Percentiles rank a stretch among this genome's conserved stretches.
These are phyloP conservation scores for Globicephala melas DNA, from an alignment of 2,113 vertebrate genomes.

Conservation along the genomic window DNA sequence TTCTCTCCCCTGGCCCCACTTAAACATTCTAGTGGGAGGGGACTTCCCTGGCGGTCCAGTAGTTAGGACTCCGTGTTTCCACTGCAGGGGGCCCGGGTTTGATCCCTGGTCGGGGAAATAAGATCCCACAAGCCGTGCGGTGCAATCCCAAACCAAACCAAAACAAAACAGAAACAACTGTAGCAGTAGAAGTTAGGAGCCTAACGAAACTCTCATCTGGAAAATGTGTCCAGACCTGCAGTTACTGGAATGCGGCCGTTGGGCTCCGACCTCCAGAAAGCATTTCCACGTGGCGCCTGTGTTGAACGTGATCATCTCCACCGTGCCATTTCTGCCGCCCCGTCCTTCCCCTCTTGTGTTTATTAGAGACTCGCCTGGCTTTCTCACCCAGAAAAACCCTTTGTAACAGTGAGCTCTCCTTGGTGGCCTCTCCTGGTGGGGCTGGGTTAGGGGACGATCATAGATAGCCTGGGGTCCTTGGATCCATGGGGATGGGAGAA, in stretches of 20 bases:
- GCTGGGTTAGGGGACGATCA: background rate
- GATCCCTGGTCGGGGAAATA: too few relatives aligned
- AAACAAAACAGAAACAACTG: too few relatives aligned
- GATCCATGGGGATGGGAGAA: background rate
- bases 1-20: background rate
- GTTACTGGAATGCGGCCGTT: background rate
- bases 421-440: background rate
- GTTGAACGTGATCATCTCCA: background rate
- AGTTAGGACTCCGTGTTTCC: too few relatives aligned
- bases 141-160: too few relatives aligned
- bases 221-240: background rate
- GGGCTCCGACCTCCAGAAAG: rapidly evolving
- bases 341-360: background rate
- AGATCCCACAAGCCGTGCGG: too few relatives aligned
- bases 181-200: background rate
- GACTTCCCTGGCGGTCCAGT: too few relatives aligned
- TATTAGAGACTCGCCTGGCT: background rate
- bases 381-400: background rate
- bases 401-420: background rate
- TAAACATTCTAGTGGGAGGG: background rate
- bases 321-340: rapidly evolving
- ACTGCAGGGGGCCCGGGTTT: too few relatives aligned
- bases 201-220: background rate
- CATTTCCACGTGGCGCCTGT: background rate
- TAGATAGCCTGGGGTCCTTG: background rate